Evolutionary conservation across 1,140 invertebrate species (phyloP), one percentile per base, ranked within the genome.

Genomic region (Drosophila tani): DNA sequence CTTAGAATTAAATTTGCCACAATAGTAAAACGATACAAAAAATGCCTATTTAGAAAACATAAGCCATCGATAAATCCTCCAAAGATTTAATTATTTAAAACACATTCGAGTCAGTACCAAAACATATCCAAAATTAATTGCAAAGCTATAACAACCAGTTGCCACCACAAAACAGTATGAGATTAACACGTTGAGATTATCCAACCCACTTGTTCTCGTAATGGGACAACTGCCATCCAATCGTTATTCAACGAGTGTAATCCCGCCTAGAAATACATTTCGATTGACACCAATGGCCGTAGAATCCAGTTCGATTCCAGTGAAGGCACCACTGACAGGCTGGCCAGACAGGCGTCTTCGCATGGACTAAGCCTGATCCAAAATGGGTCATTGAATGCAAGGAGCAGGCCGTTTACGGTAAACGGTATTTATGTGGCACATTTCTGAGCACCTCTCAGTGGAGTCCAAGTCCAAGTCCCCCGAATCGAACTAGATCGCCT

Each of bases 391-490:
- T 77, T 21, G 50, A 45, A 59, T 45, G 74, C 50, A 40, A 69
- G 75, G 74, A 78, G 74, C 49, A 27, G 56, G 50, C 50, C 75
- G 27, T 69, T 69, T 78, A 78, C 75, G 75, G 75, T 78, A 78
- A 78, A 78, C 47, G 64, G 24, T 38, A 56, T 60, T 77, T 53
- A 77, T 45, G 41, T 58, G 62, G 56, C 53, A 76, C 46, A 76
- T 76, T 76, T 77, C 62, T 17, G 41, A 59, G 74, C 66, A 32
- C 51, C 49, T 41, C 64, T 41, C 64, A 57, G 27, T 51, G 35
- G 69, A n/a, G 5, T 41, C 27, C 14, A 38, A 14, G 5, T 35
- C 27, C 11, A 38, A 71, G 35, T 77, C 84, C 80, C 55, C 80
- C 56, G 27, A 73, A 67, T 75, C 66, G 73, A 65, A 50, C 60